Conservation (phyloP, 1,140 invertebrate genomes). For the Maconellicoccus hirsutus region DNA sequence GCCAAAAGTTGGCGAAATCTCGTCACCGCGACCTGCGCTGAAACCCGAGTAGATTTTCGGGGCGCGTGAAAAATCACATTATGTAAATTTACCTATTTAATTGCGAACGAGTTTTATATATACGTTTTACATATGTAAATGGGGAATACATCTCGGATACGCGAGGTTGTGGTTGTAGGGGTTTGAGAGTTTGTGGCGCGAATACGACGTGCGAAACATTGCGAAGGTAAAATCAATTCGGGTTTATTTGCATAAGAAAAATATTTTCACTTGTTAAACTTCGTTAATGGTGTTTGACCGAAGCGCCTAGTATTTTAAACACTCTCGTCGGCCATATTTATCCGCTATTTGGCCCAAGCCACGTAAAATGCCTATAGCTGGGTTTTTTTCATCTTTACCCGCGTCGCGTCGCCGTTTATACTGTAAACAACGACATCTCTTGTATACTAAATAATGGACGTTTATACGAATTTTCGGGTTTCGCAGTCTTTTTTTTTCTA, state of each 20-base stretch:
- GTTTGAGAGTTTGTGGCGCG: not conserved
- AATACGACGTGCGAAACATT: not conserved
- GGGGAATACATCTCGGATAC: not conserved
- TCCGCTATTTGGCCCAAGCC: too few relatives aligned
- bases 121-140: conserved; percentile 3
- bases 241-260: not conserved
- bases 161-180: not conserved
- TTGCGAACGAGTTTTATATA: not conserved
- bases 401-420: too few relatives aligned
- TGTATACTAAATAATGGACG: too few relatives aligned
- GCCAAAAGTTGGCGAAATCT: too few relatives aligned
- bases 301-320: not conserved
- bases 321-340: too few relatives aligned
- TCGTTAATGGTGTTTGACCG: conserved; percentile 3
- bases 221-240: not conserved
- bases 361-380: too few relatives aligned
- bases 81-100: not conserved
- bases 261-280: not conserved
- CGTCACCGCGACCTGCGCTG: too few relatives aligned
- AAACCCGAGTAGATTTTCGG: too few relatives aligned
- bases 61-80: not conserved
- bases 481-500: too few relatives aligned
- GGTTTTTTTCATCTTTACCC: too few relatives aligned
- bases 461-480: too few relatives aligned
- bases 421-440: too few relatives aligned